Evolutionary conservation across 2,113 vertebrate species (phyloP).

Genomic region (Microcebus griseorufus): DNA sequence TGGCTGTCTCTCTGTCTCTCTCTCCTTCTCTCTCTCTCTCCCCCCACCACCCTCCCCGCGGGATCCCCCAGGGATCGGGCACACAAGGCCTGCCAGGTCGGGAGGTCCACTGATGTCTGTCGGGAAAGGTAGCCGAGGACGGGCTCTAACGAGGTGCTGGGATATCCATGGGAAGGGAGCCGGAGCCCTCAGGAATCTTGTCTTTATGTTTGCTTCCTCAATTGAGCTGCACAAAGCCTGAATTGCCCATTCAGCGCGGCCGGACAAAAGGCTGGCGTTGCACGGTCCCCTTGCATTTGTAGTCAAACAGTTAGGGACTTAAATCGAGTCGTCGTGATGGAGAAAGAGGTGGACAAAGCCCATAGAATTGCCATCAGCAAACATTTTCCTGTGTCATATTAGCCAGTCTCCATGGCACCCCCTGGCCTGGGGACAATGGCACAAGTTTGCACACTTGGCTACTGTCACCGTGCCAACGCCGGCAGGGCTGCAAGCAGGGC

Average conservation of each 20-base stretch:
- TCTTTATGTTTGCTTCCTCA: constrained; percentile 99
- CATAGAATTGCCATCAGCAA: constrained; percentile 99
- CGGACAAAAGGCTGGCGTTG: constrained; percentile 98
- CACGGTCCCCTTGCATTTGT: constrained; percentile 99
- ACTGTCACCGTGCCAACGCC: constrained; percentile 99
- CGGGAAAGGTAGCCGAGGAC: constrained; percentile 90
- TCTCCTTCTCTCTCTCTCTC: constrained; percentile 16
- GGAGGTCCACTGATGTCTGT: constrained; percentile 88
- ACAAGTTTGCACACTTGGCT: constrained; percentile 99
- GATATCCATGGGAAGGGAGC: constrained; percentile 99
- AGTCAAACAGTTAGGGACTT: constrained; percentile 99
- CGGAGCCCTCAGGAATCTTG: constrained; percentile 99
- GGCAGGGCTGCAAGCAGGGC: constrained; percentile 97
- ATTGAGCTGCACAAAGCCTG: constrained; percentile 99
- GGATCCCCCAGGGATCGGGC: background rate
- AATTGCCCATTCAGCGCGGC: constrained; percentile 99
- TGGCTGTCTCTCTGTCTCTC: constrained; percentile 62
- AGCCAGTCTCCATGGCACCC: constrained; percentile 99
- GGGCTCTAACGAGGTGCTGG: constrained; percentile 92
- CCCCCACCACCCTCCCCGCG: constrained; percentile 16
- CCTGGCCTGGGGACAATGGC: constrained; percentile 98
- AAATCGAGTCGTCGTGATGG: constrained; percentile 99
- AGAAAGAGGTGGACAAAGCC: constrained; percentile 99
- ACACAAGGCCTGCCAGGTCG: background rate
- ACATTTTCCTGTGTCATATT: constrained; percentile 99